These are phyloP conservation scores for Gorsachius magnificus DNA, from an alignment of 2,797 vertebrate genomes.

Conservation along the genomic window DNA sequence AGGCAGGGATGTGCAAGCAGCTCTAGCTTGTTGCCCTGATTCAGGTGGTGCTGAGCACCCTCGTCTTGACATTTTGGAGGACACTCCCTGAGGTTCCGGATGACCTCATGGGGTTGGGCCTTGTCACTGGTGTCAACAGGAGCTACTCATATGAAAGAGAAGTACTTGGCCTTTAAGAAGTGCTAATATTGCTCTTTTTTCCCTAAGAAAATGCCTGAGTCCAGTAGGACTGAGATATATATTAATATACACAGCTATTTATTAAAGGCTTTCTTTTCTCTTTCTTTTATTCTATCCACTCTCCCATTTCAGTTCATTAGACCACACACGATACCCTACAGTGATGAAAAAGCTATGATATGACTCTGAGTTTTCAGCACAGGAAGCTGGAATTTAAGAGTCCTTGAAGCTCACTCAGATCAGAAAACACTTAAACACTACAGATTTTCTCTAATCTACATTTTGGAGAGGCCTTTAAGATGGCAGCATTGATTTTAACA, in stretches of 20 bases:
- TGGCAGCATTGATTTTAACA: background rate
- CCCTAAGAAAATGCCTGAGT: background rate
- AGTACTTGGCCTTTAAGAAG: background rate
- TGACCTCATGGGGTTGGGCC: background rate
- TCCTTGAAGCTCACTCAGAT: background rate
- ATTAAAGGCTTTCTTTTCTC: background rate
- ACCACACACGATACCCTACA: background rate
- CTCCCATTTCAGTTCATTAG: background rate
- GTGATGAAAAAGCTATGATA: background rate
- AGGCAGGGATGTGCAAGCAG: background rate
- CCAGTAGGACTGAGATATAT: background rate
- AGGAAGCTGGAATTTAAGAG: background rate
- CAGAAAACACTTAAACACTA: background rate
- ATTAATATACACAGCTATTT: background rate
- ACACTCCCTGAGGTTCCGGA: background rate
- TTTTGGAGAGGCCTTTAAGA: background rate
- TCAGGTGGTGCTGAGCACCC: background rate
- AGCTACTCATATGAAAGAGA: background rate
- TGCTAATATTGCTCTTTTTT: background rate
- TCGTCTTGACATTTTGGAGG: background rate
- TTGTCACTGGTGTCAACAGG: background rate
- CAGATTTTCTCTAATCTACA: background rate
- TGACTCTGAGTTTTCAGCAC: background rate
- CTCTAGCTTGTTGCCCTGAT: background rate
- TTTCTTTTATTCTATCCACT: background rate